Base-by-base conservation (phyloP, 2,113 vertebrate genomes). In the Odocoileus virginianus region DNA sequence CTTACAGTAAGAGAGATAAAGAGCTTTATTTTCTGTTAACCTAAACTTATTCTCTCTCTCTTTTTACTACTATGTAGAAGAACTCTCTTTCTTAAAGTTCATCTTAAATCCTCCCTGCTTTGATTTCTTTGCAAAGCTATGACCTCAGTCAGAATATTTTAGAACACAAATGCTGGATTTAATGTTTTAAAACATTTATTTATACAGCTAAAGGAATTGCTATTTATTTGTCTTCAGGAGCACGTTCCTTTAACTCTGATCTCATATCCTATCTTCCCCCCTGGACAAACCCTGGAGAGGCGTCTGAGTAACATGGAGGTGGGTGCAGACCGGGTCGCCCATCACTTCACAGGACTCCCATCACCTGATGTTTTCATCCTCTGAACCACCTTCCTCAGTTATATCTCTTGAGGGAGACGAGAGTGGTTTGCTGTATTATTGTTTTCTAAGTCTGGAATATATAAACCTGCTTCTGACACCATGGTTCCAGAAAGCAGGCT, bases 11-110 rank as follows among this genome's bases (percentile, higher is more conserved):
- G 14, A 94, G 12, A 23, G 19, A 87, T 87, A 92, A 84, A 36
- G 54, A 85, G 93, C 5, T 40, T 71, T 76, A 94, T 58, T 93
- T 96, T 96, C 64, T 95, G n/a, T 85, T 84, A 96, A 52, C 55
- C 27, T 95, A 87, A 90, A 67, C 40, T 83, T 96, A 40, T 81
- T 81, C 17, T 81, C 76, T 78, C 19, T 74, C 67, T 40, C 67
- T 76, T 95, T 86, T 47, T 61, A 64, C 7, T 89, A 16, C 27
- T 60, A 3, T n/a, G 17, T 94, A 52, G 52, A 30, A 85, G 76
- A 74, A 84, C 78, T 93, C 8, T 55, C 33, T 84, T 90, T 71
- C 40, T 83, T 43, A 82, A 93, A 92, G 40, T 91, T 97, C 15
- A 67, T 19, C 82, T 92, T n/a, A 81, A 93, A 50, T 87, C 17